phyloP scores from a whole-genome alignment of 2,797 vertebrate genomes.

The Pangasius mekongensis region DNA sequence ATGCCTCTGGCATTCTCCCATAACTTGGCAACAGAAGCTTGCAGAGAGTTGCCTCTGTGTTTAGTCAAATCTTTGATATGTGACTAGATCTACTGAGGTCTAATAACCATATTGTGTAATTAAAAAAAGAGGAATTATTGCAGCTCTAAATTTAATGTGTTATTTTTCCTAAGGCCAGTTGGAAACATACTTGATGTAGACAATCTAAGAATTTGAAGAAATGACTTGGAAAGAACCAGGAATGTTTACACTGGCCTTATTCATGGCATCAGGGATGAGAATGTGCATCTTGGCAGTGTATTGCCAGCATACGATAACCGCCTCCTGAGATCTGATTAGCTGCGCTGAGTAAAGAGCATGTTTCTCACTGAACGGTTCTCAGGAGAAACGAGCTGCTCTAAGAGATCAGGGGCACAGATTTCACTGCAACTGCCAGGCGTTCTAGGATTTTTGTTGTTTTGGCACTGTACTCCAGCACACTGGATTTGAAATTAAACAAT shows the following conservation, averaged over 20 bases:
- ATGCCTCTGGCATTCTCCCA: background rate
- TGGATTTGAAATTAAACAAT: slow-evolving; percentile 5
- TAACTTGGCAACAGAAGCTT: background rate
- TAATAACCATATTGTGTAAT: background rate
- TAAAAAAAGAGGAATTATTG: background rate
- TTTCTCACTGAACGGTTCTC: slow-evolving; percentile 54
- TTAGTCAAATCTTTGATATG: background rate
- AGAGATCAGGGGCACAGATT: slow-evolving; percentile 49
- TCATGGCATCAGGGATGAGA: slow-evolving; percentile 44
- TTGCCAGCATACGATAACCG: slow-evolving; percentile 22
- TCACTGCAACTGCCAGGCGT: slow-evolving; percentile 41
- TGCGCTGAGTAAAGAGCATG: slow-evolving; percentile 60
- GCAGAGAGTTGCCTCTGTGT: background rate
- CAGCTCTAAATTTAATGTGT: background rate
- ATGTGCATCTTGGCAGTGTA: slow-evolving; percentile 36
- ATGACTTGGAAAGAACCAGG: background rate
- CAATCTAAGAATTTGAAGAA: background rate
- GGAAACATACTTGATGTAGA: background rate
- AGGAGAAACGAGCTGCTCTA: slow-evolving; percentile 53
- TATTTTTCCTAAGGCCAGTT: background rate
- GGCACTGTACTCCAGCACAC: background rate
- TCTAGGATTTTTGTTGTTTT: background rate
- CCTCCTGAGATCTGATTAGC: slow-evolving; percentile 45
- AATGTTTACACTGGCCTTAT: slow-evolving; percentile 33
- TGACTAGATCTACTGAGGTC: background rate